Conservation (phyloP, 2,888 invertebrate species). For the Mantis religiosa region DNA sequence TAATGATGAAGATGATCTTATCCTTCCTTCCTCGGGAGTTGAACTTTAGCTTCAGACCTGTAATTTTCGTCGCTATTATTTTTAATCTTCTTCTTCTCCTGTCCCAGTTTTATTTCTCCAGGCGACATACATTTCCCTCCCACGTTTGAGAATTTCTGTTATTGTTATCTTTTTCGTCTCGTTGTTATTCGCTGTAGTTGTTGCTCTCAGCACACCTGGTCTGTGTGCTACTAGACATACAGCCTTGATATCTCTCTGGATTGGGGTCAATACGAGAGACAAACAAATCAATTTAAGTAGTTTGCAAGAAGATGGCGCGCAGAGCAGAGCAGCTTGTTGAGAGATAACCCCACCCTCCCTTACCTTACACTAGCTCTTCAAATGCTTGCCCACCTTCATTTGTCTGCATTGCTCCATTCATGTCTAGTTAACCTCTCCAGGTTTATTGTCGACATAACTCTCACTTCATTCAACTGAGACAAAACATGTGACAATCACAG, state of each 20-base stretch:
- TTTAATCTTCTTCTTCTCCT: not conserved
- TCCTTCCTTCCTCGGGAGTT: not conserved
- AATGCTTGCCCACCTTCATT: not conserved
- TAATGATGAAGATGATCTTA: too few relatives aligned
- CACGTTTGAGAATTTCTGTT: not conserved
- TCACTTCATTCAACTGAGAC: too few relatives aligned
- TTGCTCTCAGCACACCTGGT: not conserved
- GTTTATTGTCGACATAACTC: too few relatives aligned
- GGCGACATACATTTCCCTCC: not conserved
- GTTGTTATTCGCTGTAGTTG: not conserved
- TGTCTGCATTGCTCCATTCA: not conserved
- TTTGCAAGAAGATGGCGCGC: not conserved
- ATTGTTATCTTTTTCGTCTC: not conserved
- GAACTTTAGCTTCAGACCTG: not conserved
- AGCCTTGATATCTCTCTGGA: not conserved
- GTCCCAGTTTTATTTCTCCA: not conserved
- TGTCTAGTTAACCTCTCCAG: not conserved
- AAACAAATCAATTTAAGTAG: slow-evolving; percentile 3
- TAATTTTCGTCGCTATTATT: not conserved
- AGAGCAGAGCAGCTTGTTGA: not conserved
- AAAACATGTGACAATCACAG: too few relatives aligned
- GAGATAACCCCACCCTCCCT: not conserved
- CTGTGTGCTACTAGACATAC: not conserved
- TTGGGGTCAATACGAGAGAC: not conserved
- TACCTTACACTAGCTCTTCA: not conserved